phyloP scores from a whole-genome alignment of 30 jellyfish, hydroid and myxozoan species.

The Aurelia sp. region DNA sequence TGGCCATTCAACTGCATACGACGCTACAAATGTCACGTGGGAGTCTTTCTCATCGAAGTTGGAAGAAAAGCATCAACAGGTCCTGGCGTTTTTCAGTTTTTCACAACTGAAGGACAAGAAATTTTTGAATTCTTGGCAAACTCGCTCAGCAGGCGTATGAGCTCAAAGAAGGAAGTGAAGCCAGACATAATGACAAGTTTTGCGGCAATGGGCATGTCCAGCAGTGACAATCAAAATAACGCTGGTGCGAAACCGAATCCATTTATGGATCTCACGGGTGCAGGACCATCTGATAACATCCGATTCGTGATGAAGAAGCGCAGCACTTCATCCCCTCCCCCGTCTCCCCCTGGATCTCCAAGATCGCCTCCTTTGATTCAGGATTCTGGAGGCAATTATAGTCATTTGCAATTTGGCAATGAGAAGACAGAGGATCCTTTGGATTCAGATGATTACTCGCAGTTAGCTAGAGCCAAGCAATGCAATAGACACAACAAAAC shows the following conservation, averaged over 20 bases:
- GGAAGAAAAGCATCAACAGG: slow-evolving; percentile 97
- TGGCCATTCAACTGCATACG: slow-evolving; percentile 94
- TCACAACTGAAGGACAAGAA: slow-evolving; percentile 72
- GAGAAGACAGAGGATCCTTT: slow-evolving; percentile 13
- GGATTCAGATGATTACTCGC: slow-evolving; percentile 22
- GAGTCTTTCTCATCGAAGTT: slow-evolving; percentile 80
- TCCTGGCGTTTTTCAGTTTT: slow-evolving; percentile 86
- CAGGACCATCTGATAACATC: slow-evolving; percentile 31
- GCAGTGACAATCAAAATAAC: slow-evolving; percentile 4
- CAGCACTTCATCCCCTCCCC: slow-evolving; percentile 65
- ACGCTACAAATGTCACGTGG: slow-evolving; percentile 84
- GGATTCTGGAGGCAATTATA: slow-evolving; percentile 21
- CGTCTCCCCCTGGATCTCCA: slow-evolving; percentile 21
- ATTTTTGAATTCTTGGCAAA: slow-evolving; percentile 79
- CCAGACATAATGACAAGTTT: slow-evolving; percentile 9
- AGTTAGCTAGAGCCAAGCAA: slow-evolving; percentile 52
- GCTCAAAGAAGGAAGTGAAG: slow-evolving; percentile 34
- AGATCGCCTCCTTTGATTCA: slow-evolving; percentile 29
- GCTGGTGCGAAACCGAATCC: slow-evolving; percentile 18
- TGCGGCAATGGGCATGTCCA: slow-evolving; percentile 16
- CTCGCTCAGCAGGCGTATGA: slow-evolving; percentile 76
- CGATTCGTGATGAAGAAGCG: slow-evolving; percentile 66
- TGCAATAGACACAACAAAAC: slow-evolving; percentile 50
- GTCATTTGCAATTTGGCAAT: slow-evolving; percentile 26
- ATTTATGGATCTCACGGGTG: slow-evolving; percentile 37